Conservation (phyloP, 2,797 vertebrate species). For the Myotis vivesi region DNA sequence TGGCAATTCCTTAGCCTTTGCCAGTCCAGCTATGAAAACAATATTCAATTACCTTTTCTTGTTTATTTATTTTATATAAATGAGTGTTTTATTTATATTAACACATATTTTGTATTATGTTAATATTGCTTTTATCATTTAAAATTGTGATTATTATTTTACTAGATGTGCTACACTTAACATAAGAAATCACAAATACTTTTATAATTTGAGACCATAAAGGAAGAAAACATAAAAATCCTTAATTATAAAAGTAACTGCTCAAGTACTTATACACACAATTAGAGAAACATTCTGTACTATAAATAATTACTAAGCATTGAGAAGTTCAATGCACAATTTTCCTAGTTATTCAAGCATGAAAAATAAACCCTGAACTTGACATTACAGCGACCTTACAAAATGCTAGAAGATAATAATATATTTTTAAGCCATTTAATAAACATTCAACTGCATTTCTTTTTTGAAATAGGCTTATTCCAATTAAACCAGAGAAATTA, state of each 20-base stretch:
- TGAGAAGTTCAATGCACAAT: conserved; percentile 73
- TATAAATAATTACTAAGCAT: conserved; percentile 67
- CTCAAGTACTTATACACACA: neutral
- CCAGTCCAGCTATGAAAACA: neutral
- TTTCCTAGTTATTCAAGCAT: conserved; percentile 75
- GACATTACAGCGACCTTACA: conserved; percentile 78
- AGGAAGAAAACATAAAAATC: neutral
- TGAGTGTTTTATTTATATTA: neutral
- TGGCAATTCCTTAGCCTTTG: neutral
- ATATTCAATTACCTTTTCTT: neutral
- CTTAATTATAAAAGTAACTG: neutral
- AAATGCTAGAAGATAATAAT: conserved; percentile 78
- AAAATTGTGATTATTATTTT: neutral
- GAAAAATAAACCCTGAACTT: conserved; percentile 79
- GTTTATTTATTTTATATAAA: neutral
- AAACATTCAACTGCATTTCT: conserved; percentile 70
- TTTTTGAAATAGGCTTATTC: conserved; percentile 78
- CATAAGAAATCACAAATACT: neutral
- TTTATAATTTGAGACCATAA: conserved; percentile 13
- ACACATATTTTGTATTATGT: neutral
- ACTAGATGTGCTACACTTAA: neutral
- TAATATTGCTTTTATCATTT: neutral
- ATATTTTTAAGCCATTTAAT: conserved; percentile 75
- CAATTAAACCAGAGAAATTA: conserved; percentile 78
- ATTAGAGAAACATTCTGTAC: neutral